Evolutionary conservation across 2,113 vertebrate genomes (phyloP).

Genomic region (Piaya cayana): DNA sequence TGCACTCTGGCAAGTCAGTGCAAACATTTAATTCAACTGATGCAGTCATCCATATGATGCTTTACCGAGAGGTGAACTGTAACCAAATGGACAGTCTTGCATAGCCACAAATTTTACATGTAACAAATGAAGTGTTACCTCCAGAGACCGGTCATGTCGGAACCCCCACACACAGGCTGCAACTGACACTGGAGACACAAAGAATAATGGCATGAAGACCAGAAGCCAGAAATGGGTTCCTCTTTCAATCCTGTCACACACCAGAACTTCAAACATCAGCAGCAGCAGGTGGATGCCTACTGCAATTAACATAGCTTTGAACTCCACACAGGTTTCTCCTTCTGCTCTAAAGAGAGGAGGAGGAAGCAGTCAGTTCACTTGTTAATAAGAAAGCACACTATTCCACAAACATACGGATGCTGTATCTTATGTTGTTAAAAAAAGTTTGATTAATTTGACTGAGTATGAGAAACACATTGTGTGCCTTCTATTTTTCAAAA

Average conservation of each 20-base stretch:
- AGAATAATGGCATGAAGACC: slow-evolving; percentile 98
- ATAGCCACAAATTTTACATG: fast-evolving
- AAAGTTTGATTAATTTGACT: background rate
- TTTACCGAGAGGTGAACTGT: background rate
- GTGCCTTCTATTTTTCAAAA: background rate
- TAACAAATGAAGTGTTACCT: slow-evolving; percentile 74
- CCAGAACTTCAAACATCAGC: slow-evolving; percentile 96
- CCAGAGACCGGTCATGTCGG: slow-evolving; percentile 94
- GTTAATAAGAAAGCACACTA: background rate
- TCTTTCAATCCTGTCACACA: slow-evolving; percentile 91
- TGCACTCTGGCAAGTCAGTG: background rate
- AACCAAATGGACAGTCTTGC: background rate
- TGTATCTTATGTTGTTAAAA: background rate
- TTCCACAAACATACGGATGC: background rate
- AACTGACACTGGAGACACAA: slow-evolving; percentile 95
- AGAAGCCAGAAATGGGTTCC: slow-evolving; percentile 93
- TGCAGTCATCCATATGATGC: too few species aligned
- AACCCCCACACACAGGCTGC: slow-evolving; percentile 99
- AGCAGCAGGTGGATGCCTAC: slow-evolving; percentile 95
- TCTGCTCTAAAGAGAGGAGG: slow-evolving; percentile 83
- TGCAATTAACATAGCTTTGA: slow-evolving; percentile 97
- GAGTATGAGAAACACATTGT: background rate
- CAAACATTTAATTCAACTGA: background rate
- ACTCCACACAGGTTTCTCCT: slow-evolving; percentile 98
- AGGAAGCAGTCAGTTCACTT: background rate